These are phyloP conservation scores for Styela plicata DNA, from an alignment of 23 tunicate genomes.

Conservation along the genomic window DNA sequence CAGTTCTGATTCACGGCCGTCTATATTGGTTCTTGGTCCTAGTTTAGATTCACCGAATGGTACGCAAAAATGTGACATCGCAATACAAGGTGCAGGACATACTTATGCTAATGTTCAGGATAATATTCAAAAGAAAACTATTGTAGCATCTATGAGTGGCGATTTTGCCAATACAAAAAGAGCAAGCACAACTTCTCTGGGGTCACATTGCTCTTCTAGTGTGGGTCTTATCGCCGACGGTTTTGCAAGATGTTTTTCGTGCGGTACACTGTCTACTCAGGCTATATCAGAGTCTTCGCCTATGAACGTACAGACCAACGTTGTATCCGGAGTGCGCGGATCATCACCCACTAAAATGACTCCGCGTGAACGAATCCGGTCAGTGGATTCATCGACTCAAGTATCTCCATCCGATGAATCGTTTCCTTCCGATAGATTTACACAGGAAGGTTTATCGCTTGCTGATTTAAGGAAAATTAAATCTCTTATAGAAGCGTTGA, in stretches of 20 bases:
- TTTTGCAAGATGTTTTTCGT: slow-evolving; percentile 62
- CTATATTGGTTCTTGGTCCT: neutral
- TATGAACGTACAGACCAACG: neutral
- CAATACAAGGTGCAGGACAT: neutral
- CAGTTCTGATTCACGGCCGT: neutral
- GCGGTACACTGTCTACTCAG: slow-evolving; percentile 50
- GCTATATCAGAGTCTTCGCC: slow-evolving; percentile 15
- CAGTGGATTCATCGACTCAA: slow-evolving; percentile 84
- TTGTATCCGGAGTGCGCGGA: neutral
- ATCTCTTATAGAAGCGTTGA: slow-evolving; percentile 77
- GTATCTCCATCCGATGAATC: slow-evolving; percentile 51
- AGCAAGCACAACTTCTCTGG: neutral
- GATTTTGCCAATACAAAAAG: neutral
- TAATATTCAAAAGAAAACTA: neutral
- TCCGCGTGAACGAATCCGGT: slow-evolving; percentile 3
- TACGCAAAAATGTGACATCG: neutral
- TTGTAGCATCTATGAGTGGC: neutral
- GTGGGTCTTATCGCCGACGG: slow-evolving; percentile 11
- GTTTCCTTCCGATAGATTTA: slow-evolving; percentile 32
- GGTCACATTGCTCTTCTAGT: neutral
- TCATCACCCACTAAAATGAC: neutral
- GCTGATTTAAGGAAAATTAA: slow-evolving; percentile 72
- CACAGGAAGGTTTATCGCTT: slow-evolving; percentile 5
- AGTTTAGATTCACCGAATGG: neutral
- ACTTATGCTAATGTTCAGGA: neutral